These are phyloP conservation scores for Potamilus streckersoni DNA, from an alignment of 1,140 invertebrate genomes.

Conservation along the genomic window DNA sequence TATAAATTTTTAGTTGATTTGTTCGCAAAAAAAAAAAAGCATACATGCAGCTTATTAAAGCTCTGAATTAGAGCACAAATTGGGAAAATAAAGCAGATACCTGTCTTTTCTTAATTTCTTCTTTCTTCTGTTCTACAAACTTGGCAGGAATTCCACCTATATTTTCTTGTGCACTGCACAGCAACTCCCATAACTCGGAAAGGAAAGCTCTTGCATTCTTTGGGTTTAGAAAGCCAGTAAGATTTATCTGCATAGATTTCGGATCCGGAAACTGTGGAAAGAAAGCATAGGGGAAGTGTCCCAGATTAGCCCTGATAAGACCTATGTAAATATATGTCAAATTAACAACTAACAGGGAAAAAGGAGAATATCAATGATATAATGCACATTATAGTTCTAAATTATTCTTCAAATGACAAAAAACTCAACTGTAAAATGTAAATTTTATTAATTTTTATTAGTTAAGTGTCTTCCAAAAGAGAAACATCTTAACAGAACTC, in stretches of 20 bases:
- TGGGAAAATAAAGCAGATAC: conserved; percentile 43
- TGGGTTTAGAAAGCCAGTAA: conserved; percentile 98
- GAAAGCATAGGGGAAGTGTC: conserved; percentile 25
- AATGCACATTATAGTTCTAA: no score
- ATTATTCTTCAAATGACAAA: no score
- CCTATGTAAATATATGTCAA: no score
- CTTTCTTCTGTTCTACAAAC: conserved; percentile 95
- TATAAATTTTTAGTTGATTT: no score
- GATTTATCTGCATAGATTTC: conserved; percentile 99
- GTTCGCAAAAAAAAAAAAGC: no score
- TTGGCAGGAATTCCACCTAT: conserved; percentile 93
- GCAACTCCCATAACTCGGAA: conserved; percentile 94
- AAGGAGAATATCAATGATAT: no score
- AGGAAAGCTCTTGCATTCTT: conserved; percentile 98
- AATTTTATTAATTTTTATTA: no score
- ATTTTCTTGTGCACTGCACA: conserved; percentile 95
- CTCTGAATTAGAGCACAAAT: background rate
- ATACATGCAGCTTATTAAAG: background rate
- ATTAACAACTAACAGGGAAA: no score
- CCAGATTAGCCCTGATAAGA: no score
- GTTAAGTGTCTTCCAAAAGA: no score
- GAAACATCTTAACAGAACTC: no score
- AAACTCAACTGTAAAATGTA: no score
- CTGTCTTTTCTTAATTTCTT: conserved; percentile 83
- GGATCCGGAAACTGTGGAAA: conserved; percentile 84